phyloP scores from a whole-genome alignment of 2,888 invertebrate species.

The Corbicula japonica region DNA sequence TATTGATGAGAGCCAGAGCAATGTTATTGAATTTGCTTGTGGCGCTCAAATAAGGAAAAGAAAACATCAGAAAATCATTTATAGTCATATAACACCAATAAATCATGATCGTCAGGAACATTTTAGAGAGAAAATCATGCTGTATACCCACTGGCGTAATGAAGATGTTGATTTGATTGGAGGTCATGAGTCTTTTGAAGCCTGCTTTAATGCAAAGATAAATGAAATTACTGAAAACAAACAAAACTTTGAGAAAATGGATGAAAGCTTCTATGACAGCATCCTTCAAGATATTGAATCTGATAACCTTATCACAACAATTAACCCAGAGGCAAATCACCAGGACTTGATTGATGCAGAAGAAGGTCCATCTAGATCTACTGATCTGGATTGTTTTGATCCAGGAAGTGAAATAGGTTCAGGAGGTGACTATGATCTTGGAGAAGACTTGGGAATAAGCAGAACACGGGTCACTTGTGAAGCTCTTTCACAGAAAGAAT shows the following conservation, averaged over 20 bases:
- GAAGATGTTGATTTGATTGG: conserved; percentile 57
- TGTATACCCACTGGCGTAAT: conserved; percentile 77
- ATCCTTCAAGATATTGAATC: background rate
- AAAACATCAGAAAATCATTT: conserved; percentile 40
- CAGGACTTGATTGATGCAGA: conserved; percentile 4
- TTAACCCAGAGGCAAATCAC: conserved; percentile 1
- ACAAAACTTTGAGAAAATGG: background rate
- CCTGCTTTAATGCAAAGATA: conserved; percentile 20
- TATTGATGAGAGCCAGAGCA: background rate
- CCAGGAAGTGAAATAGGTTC: background rate
- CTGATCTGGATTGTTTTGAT: conserved; percentile 4
- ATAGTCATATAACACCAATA: conserved; percentile 36
- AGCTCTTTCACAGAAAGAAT: no score
- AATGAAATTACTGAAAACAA: background rate
- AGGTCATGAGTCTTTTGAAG: conserved; percentile 38
- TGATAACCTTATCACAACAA: background rate
- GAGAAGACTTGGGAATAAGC: conserved; percentile 27
- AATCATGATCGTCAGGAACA: conserved; percentile 65
- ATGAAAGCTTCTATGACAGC: background rate
- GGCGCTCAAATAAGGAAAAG: conserved; percentile 24
- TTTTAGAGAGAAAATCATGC: conserved; percentile 74
- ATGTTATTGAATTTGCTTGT: conserved; percentile 28
- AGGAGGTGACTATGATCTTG: conserved; percentile 26
- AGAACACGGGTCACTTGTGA: background rate
- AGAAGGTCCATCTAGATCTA: background rate